Percentiles rank a stretch among this genome's conserved stretches.
These are phyloP conservation scores for Cardiocondyla obscurior DNA, from an alignment of 1,140 invertebrate species.

Conservation along the genomic window DNA sequence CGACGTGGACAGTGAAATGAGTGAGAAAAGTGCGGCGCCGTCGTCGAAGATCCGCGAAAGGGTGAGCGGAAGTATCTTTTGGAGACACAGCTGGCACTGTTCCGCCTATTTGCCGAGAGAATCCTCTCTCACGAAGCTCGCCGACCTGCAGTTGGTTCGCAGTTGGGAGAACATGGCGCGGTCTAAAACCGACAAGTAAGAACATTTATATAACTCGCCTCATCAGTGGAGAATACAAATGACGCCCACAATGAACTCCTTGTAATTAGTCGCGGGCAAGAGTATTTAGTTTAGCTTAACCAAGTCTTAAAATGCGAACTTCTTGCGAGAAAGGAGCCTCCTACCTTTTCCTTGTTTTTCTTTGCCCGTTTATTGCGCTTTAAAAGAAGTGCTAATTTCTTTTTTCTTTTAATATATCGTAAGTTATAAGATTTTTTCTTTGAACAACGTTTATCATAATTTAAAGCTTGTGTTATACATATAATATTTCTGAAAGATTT, in stretches of 20 bases:
- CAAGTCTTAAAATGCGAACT: background rate
- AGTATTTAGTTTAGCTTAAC: slow-evolving; percentile 2
- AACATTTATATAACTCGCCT: background rate
- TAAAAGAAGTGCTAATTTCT: too few species aligned
- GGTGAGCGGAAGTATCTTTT: slow-evolving; percentile 76
- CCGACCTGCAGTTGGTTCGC: slow-evolving; percentile 61
- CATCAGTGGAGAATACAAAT: background rate
- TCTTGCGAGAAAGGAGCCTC: too few species aligned
- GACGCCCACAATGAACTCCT: background rate
- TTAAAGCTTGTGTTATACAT: background rate
- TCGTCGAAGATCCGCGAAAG: slow-evolving; percentile 71
- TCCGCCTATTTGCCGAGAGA: slow-evolving; percentile 72
- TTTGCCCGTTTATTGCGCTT: too few species aligned
- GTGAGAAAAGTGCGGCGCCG: slow-evolving; percentile 70
- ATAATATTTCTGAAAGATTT: background rate
- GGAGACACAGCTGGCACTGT: slow-evolving; percentile 79
- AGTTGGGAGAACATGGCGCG: slow-evolving; percentile 76
- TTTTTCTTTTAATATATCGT: too few species aligned
- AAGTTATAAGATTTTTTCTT: background rate
- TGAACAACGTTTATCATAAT: background rate
- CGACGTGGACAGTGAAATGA: slow-evolving; percentile 68
- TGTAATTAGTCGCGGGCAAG: background rate
- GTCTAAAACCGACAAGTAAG: slow-evolving; percentile 75
- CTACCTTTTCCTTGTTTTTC: too few species aligned
- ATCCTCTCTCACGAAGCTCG: slow-evolving; percentile 65